Conservation (phyloP, 2,113 vertebrate genomes). For the Salvelinus fontinalis region DNA sequence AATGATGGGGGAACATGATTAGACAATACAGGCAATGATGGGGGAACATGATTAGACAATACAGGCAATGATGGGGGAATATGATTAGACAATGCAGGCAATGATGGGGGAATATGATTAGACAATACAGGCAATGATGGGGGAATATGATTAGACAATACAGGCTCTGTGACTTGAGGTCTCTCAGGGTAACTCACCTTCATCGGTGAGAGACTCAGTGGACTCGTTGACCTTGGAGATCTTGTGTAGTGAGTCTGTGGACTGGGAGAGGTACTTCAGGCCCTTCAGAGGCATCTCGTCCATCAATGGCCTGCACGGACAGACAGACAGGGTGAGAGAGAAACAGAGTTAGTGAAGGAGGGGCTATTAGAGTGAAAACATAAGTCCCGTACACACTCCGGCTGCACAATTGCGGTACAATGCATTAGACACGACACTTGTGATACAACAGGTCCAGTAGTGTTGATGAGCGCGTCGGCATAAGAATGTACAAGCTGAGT, state of each 20-base stretch:
- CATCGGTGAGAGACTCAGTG: conserved; percentile 88
- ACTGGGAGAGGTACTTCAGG: conserved; percentile 86
- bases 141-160: too few species aligned
- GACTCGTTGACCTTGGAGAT: conserved; percentile 87
- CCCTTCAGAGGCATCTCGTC: conserved; percentile 81
- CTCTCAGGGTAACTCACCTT: conserved; percentile 75
- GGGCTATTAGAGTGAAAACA: too few species aligned
- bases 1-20: too few species aligned
- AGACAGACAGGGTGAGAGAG: neutral
- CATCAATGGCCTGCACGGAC: conserved; percentile 72
- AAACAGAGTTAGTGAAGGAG: neutral
- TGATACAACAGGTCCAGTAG: neutral
- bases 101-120: too few species aligned
- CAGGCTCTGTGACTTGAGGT: neutral
- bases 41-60: too few species aligned
- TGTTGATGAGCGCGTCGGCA: neutral
- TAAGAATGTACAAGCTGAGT: neutral
- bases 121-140: too few species aligned
- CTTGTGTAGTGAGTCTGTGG: conserved; percentile 89
- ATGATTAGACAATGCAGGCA: too few species aligned
- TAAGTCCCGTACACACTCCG: too few species aligned
- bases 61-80: too few species aligned
- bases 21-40: too few species aligned
- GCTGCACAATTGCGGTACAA: too few species aligned
- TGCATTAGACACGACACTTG: too few species aligned